phyloP scores from a whole-genome alignment of 2,797 vertebrate species.

The Sarcoramphus papa region DNA sequence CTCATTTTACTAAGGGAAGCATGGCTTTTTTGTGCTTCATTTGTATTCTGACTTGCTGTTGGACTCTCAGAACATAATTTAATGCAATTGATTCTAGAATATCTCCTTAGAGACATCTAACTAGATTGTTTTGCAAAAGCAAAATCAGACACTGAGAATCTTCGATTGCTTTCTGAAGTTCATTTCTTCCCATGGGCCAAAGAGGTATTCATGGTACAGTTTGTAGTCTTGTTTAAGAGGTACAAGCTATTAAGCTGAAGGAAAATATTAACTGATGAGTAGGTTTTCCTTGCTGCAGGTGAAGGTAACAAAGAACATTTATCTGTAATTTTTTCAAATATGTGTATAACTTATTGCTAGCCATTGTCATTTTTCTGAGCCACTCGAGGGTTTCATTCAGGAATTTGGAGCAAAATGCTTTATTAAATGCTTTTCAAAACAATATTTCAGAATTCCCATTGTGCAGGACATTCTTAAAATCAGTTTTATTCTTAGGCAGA shows the following conservation, averaged over 20 bases:
- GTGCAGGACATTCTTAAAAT: not conserved
- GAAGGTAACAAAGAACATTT: not conserved
- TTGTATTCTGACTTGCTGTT: not conserved
- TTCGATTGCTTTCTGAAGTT: slow-evolving; percentile 21
- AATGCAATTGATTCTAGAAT: not conserved
- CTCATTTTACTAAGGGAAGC: not conserved
- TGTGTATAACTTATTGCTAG: not conserved
- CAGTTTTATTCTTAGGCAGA: not conserved
- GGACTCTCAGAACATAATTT: not conserved
- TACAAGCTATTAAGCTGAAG: not conserved
- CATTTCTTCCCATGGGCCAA: not conserved
- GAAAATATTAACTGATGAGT: not conserved
- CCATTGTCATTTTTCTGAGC: not conserved
- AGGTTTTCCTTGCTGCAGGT: not conserved
- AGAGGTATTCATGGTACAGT: not conserved
- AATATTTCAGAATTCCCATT: not conserved
- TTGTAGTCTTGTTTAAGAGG: slow-evolving; percentile 8
- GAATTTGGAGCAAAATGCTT: not conserved
- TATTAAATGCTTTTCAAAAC: not conserved
- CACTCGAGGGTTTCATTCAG: not conserved
- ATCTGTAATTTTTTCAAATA: not conserved
- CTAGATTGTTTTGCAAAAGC: slow-evolving; percentile 29
- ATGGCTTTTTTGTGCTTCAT: not conserved
- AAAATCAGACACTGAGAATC: slow-evolving; percentile 7
- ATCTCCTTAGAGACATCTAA: slow-evolving; percentile 25